Evolutionary conservation across 1,140 invertebrate species (phyloP).

Genomic region (Nilaparvata lugens): DNA sequence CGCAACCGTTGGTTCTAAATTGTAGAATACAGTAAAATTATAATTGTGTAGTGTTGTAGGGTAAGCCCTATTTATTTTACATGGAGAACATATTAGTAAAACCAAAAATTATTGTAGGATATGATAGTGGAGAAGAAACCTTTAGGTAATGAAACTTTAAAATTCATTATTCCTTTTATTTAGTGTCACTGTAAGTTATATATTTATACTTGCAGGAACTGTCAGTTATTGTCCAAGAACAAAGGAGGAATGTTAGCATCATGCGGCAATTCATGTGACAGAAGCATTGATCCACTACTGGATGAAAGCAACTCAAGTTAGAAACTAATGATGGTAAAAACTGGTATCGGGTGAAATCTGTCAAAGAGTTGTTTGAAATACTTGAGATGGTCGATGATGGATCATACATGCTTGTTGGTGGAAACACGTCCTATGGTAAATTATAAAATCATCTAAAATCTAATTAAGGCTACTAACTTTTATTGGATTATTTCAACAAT

Average conservation of each 20-base stretch:
- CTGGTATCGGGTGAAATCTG: neutral
- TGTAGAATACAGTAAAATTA: too few species aligned
- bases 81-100: too few species aligned
- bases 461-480: too few species aligned
- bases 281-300: neutral
- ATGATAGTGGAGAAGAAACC: too few species aligned
- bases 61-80: too few species aligned
- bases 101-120: too few species aligned
- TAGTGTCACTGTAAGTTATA: too few species aligned
- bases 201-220: neutral
- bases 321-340: neutral
- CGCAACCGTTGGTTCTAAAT: too few species aligned
- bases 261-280: neutral
- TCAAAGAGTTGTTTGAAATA: conserved; percentile 7
- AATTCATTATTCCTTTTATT: too few species aligned
- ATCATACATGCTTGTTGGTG: conserved; percentile 7
- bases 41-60: too few species aligned
- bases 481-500: too few species aligned
- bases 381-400: neutral
- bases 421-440: conserved; percentile 8
- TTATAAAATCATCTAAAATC: neutral
- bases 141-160: too few species aligned
- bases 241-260: neutral
- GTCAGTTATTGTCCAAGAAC: neutral
- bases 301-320: neutral